Percentiles rank a stretch among this genome's conserved stretches.
These are phyloP conservation scores for Microcebus griseorufus DNA, from an alignment of 2,113 vertebrate species.

Conservation along the genomic window DNA sequence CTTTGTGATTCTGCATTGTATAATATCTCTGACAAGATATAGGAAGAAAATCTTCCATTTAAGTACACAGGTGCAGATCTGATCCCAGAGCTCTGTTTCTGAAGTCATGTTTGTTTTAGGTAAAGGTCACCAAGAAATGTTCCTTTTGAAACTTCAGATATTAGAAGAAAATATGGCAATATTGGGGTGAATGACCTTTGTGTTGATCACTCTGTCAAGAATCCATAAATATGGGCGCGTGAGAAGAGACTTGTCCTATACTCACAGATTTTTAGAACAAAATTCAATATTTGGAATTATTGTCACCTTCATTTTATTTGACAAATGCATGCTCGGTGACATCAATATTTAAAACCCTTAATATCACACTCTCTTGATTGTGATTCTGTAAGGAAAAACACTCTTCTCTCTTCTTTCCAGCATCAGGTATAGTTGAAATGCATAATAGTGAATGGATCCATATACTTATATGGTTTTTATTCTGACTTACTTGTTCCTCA, in stretches of 20 bases:
- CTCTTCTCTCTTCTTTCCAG: not conserved
- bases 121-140: constrained; percentile 81
- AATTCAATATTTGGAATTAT: constrained; percentile 61
- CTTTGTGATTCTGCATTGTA: constrained; percentile 78
- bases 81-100: constrained; percentile 68
- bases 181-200: constrained; percentile 77
- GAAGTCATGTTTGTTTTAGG: constrained; percentile 80
- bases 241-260: constrained; percentile 49
- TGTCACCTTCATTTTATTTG: constrained; percentile 68
- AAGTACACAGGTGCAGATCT: constrained; percentile 69
- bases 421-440: not conserved
- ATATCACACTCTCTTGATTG: not conserved
- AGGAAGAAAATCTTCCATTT: constrained; percentile 70
- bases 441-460: constrained; percentile 5
- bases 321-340: constrained; percentile 56
- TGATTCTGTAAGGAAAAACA: not conserved
- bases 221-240: constrained; percentile 61
- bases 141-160: constrained; percentile 77
- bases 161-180: constrained; percentile 77
- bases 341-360: constrained; percentile 44
- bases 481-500: constrained; percentile 59
- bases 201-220: constrained; percentile 76
- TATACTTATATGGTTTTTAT: constrained; percentile 48
- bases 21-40: constrained; percentile 78
- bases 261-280: constrained; percentile 49